Conservation (phyloP, 2,113 vertebrate genomes). For the Callionymus lyra region DNA sequence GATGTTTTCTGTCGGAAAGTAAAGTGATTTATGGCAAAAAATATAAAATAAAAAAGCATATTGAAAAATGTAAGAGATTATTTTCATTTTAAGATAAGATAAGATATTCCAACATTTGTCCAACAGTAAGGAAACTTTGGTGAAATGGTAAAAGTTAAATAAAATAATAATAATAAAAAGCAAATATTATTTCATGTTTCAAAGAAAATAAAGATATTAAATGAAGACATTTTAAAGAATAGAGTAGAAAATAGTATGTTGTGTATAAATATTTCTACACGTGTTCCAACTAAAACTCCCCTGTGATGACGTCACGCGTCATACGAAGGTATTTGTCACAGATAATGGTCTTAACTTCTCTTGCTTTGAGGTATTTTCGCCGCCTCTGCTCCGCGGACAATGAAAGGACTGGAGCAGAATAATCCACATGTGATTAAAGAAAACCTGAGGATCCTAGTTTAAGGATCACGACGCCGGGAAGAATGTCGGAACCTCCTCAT, state of each 20-base stretch:
- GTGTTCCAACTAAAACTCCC: slow-evolving; percentile 6
- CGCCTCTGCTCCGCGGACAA: slow-evolving; percentile 31
- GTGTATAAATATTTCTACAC: too few species aligned
- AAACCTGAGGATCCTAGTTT: neutral
- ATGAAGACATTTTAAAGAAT: too few species aligned
- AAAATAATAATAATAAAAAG: too few species aligned
- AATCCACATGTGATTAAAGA: slow-evolving; percentile 46
- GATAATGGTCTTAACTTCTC: slow-evolving; percentile 46
- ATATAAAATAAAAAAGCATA: too few species aligned
- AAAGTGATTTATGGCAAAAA: too few species aligned
- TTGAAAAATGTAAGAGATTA: too few species aligned
- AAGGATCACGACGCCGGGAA: neutral
- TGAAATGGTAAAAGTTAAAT: too few species aligned
- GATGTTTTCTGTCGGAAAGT: too few species aligned
- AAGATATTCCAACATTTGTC: too few species aligned
- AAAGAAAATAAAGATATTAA: neutral
- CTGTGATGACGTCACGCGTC: slow-evolving; percentile 15
- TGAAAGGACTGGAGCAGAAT: slow-evolving; percentile 37
- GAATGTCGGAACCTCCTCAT: slow-evolving; percentile 1
- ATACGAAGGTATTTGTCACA: slow-evolving; percentile 32
- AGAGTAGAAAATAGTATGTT: too few species aligned
- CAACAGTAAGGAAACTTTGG: too few species aligned
- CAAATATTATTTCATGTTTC: neutral
- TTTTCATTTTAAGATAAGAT: too few species aligned
- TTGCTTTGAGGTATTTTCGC: slow-evolving; percentile 17